Percentiles rank a stretch among this genome's conserved stretches.
Evolutionary conservation across 2,888 invertebrate species (phyloP).

Genomic region (Nematopogon swammerdamellus): DNA sequence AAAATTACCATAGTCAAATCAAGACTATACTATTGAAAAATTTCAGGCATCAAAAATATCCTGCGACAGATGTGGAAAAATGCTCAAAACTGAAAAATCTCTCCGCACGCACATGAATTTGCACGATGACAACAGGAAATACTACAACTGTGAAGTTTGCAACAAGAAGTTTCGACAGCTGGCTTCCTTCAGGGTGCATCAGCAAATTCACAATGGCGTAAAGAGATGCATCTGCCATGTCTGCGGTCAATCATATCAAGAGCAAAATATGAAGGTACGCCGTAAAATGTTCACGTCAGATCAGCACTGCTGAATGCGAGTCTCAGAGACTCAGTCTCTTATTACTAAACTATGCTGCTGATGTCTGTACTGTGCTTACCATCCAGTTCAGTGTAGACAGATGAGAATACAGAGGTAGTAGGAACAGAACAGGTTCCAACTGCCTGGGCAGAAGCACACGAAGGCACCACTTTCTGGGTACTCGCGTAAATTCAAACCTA

Average conservation of each 20-base stretch:
- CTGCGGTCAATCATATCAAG: background rate
- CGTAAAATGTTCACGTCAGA: no score
- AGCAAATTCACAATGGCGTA: background rate
- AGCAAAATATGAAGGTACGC: background rate
- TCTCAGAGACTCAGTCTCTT: no score
- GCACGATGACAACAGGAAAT: background rate
- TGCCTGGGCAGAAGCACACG: no score
- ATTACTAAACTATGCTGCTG: no score
- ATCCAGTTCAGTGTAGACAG: no score
- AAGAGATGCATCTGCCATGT: background rate
- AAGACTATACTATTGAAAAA: background rate
- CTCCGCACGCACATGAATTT: background rate
- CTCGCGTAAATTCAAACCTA: no score
- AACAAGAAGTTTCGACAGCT: background rate
- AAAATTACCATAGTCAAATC: no score
- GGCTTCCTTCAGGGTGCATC: background rate
- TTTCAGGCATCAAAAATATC: background rate
- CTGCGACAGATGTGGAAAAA: background rate
- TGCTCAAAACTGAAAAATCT: background rate
- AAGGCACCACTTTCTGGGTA: no score
- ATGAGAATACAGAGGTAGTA: no score
- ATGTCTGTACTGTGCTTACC: no score
- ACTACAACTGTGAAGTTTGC: background rate
- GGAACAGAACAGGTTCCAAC: no score
- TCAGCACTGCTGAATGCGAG: no score